Evolutionary conservation across 2,888 invertebrate genomes (phyloP), one percentile per base, ranked within the genome.

Genomic region (Netelia inedita): DNA sequence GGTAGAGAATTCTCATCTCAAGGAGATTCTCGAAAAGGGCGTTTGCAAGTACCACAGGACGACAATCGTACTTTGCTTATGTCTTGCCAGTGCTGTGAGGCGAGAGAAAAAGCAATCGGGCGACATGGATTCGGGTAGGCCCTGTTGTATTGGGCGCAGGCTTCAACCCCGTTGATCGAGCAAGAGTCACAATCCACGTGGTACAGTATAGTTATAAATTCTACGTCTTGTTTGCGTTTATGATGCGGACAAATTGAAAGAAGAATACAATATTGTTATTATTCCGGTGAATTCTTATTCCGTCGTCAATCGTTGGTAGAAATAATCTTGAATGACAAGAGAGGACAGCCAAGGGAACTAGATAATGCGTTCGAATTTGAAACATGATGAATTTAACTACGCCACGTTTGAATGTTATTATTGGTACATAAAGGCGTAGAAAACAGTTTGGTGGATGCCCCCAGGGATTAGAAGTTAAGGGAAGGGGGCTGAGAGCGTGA

Each of bases 91-190:
- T 50, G 11, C 61, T 10, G 53, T 53, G 14, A 68, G 83, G 76
- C 59, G 35, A 41, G 74, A 76, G 78, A 88, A 88, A 89, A 89
- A 90, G 89, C 90, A 90, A 90, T 90, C 89, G 88, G 87, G 84
- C 81, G 86, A 86, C 79, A 84, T 74, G 87, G 88, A 88, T 88
- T 87, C 86, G 73, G 75, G 81, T 72, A 63, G 66, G 73, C 61
- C 65, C 35, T 16, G 21, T 59, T 43, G 19, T 55, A 16, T 71
- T 50, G 43, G 28, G 35, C 46, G 50, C 65, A 82, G 80, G 86
- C 86, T 89, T 79, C 82, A 81, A 61, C 72, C 75, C 84, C 66
- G 88, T 87, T 88, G 87, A 89, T 89, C 86, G 88, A 76, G 83
- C 85, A 84, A 84, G 89, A 88, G 89, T 88, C 89, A 88, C 85